These are phyloP conservation scores for Camelus dromedarius DNA, from an alignment of 2,113 vertebrate species.

Conservation along the genomic window DNA sequence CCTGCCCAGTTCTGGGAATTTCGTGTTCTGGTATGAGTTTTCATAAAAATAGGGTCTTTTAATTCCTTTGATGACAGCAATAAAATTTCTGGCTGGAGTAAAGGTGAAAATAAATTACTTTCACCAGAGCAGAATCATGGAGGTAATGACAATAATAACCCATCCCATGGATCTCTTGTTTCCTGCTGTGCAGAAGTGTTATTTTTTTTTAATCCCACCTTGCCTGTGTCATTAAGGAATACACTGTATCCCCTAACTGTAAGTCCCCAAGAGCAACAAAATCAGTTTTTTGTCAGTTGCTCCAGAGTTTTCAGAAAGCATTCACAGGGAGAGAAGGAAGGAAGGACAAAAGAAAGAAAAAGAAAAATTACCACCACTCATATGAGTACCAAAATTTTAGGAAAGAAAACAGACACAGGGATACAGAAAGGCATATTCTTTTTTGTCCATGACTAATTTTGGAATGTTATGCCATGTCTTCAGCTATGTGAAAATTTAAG, in stretches of 20 bases:
- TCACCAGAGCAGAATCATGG: background rate
- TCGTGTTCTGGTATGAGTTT: background rate
- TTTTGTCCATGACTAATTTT: background rate
- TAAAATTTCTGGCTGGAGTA: background rate
- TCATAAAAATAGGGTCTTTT: background rate
- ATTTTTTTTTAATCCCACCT: background rate
- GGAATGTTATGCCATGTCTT: background rate
- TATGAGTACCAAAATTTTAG: background rate
- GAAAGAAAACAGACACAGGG: background rate
- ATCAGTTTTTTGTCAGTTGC: background rate
- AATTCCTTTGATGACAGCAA: background rate
- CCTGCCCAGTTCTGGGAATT: background rate
- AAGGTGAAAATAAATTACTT: background rate
- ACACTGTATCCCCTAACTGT: background rate
- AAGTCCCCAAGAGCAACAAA: background rate
- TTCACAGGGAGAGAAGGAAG: background rate
- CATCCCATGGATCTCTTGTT: background rate
- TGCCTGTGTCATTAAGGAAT: background rate
- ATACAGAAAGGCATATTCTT: background rate
- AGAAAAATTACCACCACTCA: background rate
- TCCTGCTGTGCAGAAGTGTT: background rate
- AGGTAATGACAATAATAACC: background rate
- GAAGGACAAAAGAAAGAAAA: constrained; percentile 5
- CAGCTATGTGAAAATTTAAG: background rate
- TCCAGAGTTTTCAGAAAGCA: background rate